A percentile compares a stretch with the other conserved stretches of the same genome.
These are phyloP conservation scores for Spodoptera littoralis DNA, from an alignment of 2,888 invertebrate genomes.

Conservation along the genomic window DNA sequence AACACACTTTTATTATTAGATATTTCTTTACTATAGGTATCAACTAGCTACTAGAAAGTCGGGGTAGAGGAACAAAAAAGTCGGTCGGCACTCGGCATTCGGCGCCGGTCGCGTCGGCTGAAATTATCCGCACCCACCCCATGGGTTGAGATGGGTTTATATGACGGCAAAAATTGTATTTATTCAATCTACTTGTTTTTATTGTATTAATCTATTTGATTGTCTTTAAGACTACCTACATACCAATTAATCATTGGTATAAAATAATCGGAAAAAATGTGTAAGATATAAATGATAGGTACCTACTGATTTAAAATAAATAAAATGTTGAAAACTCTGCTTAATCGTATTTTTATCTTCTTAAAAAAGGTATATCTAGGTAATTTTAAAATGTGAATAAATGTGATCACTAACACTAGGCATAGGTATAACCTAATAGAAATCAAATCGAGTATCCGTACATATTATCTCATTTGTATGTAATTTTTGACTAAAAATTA, in stretches of 20 bases:
- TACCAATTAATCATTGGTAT: not conserved
- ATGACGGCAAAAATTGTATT: slow-evolving; percentile 48
- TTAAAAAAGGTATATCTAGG: no score
- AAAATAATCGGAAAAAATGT: no score
- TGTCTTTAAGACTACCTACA: rapidly evolving
- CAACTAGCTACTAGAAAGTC: slow-evolving; percentile 43
- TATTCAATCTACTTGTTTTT: not conserved
- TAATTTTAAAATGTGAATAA: no score
- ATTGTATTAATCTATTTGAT: not conserved
- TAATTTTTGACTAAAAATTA: no score
- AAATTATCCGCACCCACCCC: slow-evolving; percentile 74
- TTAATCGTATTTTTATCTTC: no score
- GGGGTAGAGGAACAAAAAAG: slow-evolving; percentile 68
- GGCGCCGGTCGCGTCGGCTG: slow-evolving; percentile 75
- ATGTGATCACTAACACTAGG: no score
- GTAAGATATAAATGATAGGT: no score
- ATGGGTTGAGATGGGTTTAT: slow-evolving; percentile 58
- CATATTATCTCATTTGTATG: no score
- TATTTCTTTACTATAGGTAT: slow-evolving; percentile 17
- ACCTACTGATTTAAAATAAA: no score
- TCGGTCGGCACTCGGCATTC: slow-evolving; percentile 64
- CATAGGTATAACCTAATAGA: no score
- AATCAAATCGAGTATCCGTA: no score
- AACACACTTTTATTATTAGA: not conserved
- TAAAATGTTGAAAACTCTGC: no score